phyloP scores from a whole-genome alignment of 2,888 invertebrate species.

The Thyatira batis region DNA sequence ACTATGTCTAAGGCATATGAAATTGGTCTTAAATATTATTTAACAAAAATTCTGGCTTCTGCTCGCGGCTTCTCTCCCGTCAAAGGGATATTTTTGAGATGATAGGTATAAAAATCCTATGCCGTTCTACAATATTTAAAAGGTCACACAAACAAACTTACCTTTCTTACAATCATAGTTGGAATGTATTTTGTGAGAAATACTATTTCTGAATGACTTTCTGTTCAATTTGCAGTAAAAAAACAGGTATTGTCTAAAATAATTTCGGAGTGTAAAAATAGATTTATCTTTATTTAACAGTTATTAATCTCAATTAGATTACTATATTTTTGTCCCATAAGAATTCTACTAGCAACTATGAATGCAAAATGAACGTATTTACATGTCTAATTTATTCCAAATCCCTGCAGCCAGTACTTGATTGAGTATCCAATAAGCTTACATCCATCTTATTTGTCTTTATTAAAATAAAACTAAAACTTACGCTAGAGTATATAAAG shows the following conservation, averaged over 20 bases:
- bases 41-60: too few species aligned
- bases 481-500: not conserved
- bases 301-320: too few species aligned
- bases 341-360: not conserved
- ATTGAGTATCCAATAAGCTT: too few species aligned
- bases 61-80: too few species aligned
- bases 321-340: not conserved
- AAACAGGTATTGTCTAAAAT: not conserved
- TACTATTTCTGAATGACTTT: not conserved
- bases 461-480: not conserved
- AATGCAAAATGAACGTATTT: not conserved
- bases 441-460: not conserved
- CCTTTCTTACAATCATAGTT: too few species aligned
- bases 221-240: not conserved
- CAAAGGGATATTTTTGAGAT: not conserved
- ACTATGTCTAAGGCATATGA: not conserved
- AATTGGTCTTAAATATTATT: too few species aligned
- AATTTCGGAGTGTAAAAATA: conserved; percentile 12
- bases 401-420: too few species aligned
- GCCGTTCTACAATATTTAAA: too few species aligned
- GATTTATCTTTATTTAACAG: conserved; percentile 10
- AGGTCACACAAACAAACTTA: too few species aligned
- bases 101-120: too few species aligned
- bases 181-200: too few species aligned
- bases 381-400: too few species aligned